phyloP scores from a whole-genome alignment of 30 jellyfish, hydroid and myxozoan species.

The Sanderia malayensis region DNA sequence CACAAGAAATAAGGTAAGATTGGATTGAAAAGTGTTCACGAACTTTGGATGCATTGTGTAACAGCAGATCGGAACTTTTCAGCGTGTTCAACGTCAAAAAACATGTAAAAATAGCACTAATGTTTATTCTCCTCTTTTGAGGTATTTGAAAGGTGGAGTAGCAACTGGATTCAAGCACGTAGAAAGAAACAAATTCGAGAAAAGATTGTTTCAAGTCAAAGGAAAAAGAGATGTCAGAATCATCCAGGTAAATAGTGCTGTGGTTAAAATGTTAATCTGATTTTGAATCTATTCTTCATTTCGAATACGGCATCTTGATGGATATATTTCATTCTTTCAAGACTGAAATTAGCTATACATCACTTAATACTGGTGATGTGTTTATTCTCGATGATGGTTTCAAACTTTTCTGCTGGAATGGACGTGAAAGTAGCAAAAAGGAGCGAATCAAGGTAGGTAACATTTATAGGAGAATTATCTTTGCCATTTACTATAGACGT shows the following conservation, averaged over 20 bases:
- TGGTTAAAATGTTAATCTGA: neutral
- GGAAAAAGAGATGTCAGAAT: constrained; percentile 74
- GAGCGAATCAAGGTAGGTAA: constrained; percentile 64
- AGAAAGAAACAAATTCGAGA: constrained; percentile 45
- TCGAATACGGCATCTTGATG: neutral
- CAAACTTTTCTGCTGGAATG: constrained; percentile 84
- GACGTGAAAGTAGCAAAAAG: constrained; percentile 65
- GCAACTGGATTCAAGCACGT: constrained; percentile 49
- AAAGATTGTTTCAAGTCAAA: constrained; percentile 68
- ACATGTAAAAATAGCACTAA: neutral
- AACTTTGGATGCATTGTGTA: neutral
- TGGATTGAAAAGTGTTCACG: neutral
- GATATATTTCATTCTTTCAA: neutral
- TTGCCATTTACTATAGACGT: too few species aligned
- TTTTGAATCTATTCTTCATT: neutral
- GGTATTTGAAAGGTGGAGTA: constrained; percentile 59
- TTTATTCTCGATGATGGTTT: constrained; percentile 78
- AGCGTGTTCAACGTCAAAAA: neutral
- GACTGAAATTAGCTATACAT: constrained; percentile 50
- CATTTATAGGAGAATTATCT: neutral
- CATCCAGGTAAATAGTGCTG: constrained; percentile 39
- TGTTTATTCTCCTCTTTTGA: neutral
- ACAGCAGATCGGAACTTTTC: neutral
- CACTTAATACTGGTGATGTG: constrained; percentile 72
- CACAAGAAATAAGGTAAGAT: constrained; percentile 65